A percentile compares a stretch with the other conserved stretches of the same genome.
phyloP scores from a whole-genome alignment of 92 coral and sea anemone genomes.

The Parazoanthus darwini region DNA sequence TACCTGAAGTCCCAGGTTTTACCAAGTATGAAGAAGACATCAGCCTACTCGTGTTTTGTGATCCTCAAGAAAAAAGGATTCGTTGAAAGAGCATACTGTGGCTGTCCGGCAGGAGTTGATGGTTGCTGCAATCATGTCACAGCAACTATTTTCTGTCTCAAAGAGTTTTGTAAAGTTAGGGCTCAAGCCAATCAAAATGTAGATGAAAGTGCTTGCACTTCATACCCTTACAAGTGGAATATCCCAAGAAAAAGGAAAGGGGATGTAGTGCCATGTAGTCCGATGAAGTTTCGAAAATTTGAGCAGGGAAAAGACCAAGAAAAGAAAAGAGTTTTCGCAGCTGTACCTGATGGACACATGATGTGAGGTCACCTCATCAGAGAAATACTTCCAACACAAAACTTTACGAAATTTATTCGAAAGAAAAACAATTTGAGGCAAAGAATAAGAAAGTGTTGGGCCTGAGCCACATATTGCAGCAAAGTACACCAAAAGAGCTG shows the following conservation, averaged over 20 bases:
- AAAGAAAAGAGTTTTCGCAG: slow-evolving; percentile 19
- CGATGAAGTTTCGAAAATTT: slow-evolving; percentile 14
- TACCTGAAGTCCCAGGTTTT: slow-evolving; percentile 51
- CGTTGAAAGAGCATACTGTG: slow-evolving; percentile 52
- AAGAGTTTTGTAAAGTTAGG: slow-evolving; percentile 43
- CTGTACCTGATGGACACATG: slow-evolving; percentile 15
- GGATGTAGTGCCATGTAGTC: slow-evolving; percentile 30
- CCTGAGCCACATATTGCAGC: slow-evolving; percentile 24
- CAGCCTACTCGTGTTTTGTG: slow-evolving; percentile 47
- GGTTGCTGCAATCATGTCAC: slow-evolving; percentile 59
- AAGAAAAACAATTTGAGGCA: slow-evolving; percentile 20
- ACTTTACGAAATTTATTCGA: slow-evolving; percentile 17
- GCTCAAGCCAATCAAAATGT: slow-evolving; percentile 33
- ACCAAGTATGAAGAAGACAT: slow-evolving; percentile 50
- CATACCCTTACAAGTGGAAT: slow-evolving; percentile 20
- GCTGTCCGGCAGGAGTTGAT: slow-evolving; percentile 50
- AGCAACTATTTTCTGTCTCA: slow-evolving; percentile 49
- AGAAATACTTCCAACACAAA: slow-evolving; percentile 32
- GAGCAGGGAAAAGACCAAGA: slow-evolving; percentile 21
- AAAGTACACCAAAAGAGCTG: slow-evolving; percentile 16
- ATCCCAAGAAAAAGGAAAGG: slow-evolving; percentile 27
- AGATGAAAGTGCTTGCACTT: slow-evolving; percentile 26
- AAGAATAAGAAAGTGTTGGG: slow-evolving; percentile 21
- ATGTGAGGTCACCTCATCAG: slow-evolving; percentile 23
- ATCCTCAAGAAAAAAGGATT: slow-evolving; percentile 28